Evolutionary conservation across 2,113 vertebrate species (phyloP).

Genomic region (Corythaixoides concolor): DNA sequence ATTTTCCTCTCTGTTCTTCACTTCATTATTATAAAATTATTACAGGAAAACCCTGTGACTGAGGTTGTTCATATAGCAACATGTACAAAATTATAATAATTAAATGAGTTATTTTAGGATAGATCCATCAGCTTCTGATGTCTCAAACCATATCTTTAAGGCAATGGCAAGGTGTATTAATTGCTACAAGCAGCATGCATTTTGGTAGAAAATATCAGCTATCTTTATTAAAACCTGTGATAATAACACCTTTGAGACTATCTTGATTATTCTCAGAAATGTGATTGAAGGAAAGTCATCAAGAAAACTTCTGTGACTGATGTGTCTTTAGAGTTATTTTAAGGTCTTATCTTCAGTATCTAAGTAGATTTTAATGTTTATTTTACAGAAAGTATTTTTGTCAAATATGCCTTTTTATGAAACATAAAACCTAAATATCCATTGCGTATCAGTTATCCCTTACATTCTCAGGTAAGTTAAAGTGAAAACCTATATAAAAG

Average conservation of each 20-base stretch:
- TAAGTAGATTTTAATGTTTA: background rate
- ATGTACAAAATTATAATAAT: background rate
- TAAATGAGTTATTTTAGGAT: background rate
- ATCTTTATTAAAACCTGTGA: background rate
- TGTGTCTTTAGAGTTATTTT: background rate
- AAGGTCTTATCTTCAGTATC: background rate
- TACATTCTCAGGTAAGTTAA: background rate
- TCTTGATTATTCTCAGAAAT: background rate
- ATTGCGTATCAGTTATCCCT: background rate
- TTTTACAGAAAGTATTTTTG: background rate
- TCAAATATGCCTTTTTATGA: background rate
- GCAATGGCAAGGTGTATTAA: background rate
- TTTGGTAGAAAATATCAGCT: background rate
- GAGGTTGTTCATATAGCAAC: background rate
- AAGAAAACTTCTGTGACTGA: background rate
- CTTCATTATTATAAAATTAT: background rate
- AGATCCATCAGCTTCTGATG: background rate
- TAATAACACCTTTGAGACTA: background rate
- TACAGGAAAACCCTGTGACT: background rate
- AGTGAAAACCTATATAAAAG: constrained; percentile 5
- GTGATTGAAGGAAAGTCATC: background rate
- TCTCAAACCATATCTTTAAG: background rate
- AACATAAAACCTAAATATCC: background rate
- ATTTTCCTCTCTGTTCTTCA: background rate
- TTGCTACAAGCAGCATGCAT: background rate